These are phyloP conservation scores for Syritta pipiens DNA, from an alignment of 2,888 invertebrate species.

Conservation along the genomic window DNA sequence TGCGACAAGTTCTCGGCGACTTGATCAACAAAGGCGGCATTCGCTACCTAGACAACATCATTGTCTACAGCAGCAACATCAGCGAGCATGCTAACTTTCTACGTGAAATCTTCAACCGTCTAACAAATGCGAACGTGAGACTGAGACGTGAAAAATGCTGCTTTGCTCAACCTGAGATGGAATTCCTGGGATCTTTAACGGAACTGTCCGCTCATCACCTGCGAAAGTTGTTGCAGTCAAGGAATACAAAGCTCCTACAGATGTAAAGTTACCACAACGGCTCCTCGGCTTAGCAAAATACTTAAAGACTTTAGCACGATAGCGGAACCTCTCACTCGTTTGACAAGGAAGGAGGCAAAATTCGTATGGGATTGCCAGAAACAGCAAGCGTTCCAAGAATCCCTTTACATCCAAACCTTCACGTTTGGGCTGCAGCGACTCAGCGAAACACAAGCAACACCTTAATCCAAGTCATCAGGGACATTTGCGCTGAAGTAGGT, in stretches of 20 bases:
- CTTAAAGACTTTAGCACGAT: background rate
- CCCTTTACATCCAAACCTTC: too few relatives aligned
- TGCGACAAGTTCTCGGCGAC: background rate
- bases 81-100: background rate
- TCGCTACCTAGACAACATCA: background rate
- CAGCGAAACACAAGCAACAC: constrained; percentile 1
- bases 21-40: too few relatives aligned
- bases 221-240: background rate
- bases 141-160: too few relatives aligned
- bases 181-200: constrained; percentile 6
- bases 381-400: background rate
- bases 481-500: background rate
- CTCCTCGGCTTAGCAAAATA: constrained; percentile 2
- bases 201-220: background rate
- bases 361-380: background rate
- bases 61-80: background rate
- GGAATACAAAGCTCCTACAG: constrained; percentile 6
- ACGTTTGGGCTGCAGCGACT: constrained; percentile 5
- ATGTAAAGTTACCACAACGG: background rate
- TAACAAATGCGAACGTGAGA: too few relatives aligned
- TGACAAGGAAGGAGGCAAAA: background rate
- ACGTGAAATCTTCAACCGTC: constrained; percentile 1
- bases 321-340: background rate
- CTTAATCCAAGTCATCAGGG: background rate
- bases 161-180: constrained; percentile 6